These are phyloP conservation scores for Melopsittacus undulatus DNA, from an alignment of 2,797 vertebrate genomes.

Conservation along the genomic window DNA sequence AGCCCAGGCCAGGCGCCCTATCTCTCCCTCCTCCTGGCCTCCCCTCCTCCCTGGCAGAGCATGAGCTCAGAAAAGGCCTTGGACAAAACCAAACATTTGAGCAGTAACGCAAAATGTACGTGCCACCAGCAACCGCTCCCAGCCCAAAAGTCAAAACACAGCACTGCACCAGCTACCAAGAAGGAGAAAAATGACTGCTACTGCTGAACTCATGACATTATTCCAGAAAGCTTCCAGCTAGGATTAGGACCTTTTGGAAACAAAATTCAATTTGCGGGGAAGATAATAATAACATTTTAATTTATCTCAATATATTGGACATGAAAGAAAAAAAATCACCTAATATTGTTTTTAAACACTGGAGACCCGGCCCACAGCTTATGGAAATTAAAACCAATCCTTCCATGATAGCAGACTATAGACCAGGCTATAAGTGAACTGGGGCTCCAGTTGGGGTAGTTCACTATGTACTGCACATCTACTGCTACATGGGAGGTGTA, in stretches of 20 bases:
- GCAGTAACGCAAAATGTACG: too few species aligned
- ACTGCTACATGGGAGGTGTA: neutral
- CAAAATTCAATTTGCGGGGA: constrained; percentile 57
- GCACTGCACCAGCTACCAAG: too few species aligned
- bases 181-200: too few species aligned
- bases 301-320: constrained; percentile 29
- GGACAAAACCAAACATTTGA: too few species aligned
- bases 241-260: constrained; percentile 53
- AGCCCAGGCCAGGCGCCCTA: too few species aligned
- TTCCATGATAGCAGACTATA: neutral
- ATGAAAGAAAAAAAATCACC: neutral
- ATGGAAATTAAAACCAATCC: neutral
- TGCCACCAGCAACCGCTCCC: too few species aligned
- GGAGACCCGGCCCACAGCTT: neutral
- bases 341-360: constrained; percentile 14
- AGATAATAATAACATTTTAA: constrained; percentile 24
- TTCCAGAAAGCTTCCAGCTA: constrained; percentile 59
- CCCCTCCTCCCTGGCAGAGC: too few species aligned
- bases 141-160: too few species aligned
- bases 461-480: neutral
- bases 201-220: too few species aligned
- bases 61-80: too few species aligned
- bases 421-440: neutral
- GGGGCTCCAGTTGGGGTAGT: neutral
- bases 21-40: too few species aligned